Percentiles rank a stretch among this genome's conserved stretches.
Conservation (phyloP, 2,888 invertebrate species). For the Cryptocheilus praepositus region DNA sequence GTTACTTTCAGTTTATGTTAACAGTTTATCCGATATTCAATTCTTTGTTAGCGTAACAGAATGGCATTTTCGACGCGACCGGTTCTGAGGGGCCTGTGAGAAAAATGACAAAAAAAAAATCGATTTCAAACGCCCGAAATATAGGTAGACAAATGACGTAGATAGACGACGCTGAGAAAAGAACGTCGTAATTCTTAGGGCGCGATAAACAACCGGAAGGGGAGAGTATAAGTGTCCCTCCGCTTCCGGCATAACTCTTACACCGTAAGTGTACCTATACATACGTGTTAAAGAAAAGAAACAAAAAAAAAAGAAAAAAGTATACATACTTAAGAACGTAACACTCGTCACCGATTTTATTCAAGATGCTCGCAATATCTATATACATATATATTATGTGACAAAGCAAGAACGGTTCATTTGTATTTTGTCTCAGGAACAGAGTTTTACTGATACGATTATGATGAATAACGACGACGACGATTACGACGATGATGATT, state of each 20-base stretch:
- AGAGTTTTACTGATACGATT: slow-evolving; percentile 39
- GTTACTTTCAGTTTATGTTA: too few relatives aligned
- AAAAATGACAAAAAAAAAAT: slow-evolving; percentile 4
- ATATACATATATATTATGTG: slow-evolving; percentile 27
- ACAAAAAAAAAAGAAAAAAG: slow-evolving; percentile 9
- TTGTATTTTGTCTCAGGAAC: slow-evolving; percentile 52
- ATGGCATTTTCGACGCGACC: slow-evolving; percentile 22
- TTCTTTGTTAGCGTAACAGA: neutral
- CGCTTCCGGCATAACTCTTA: slow-evolving; percentile 25
- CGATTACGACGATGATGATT: slow-evolving; percentile 1
- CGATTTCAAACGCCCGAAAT: too few relatives aligned
- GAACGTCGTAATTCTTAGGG: slow-evolving; percentile 38
- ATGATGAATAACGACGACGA: slow-evolving; percentile 17
- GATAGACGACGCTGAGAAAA: slow-evolving; percentile 5
- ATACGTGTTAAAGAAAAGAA: slow-evolving; percentile 33
- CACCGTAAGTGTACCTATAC: slow-evolving; percentile 52
- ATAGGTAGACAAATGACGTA: slow-evolving; percentile 12
- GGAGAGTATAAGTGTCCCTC: slow-evolving; percentile 1
- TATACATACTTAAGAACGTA: slow-evolving; percentile 17
- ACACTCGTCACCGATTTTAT: slow-evolving; percentile 47
- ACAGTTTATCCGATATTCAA: neutral
- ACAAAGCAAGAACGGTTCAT: slow-evolving; percentile 35
- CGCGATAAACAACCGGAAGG: slow-evolving; percentile 29
- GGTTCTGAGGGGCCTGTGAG: slow-evolving; percentile 31
- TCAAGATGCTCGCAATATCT: slow-evolving; percentile 40